Evolutionary conservation across 2,113 vertebrate species (phyloP).

Genomic region (Leuciscus idus): DNA sequence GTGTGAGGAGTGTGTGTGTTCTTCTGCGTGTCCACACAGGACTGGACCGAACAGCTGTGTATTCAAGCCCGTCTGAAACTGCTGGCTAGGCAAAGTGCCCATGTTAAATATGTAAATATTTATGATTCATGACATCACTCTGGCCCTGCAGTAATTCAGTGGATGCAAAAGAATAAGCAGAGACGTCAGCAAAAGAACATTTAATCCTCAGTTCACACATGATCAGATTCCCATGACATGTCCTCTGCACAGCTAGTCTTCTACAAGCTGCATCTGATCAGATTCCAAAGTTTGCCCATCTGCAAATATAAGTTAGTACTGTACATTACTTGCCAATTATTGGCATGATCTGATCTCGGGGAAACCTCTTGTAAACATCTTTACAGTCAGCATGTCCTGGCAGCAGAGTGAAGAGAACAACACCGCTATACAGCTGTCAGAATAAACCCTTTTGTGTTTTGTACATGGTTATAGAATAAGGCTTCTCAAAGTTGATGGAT

Average conservation of each 20-base stretch:
- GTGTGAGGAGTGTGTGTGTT: too few species aligned
- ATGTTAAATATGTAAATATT: slow-evolving; percentile 10
- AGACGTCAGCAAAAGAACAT: slow-evolving; percentile 52
- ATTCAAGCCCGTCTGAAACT: neutral
- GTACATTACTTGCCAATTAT: slow-evolving; percentile 64
- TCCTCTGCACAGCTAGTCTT: slow-evolving; percentile 55
- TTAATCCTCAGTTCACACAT: slow-evolving; percentile 61
- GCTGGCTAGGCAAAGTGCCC: neutral
- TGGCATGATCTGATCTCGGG: slow-evolving; percentile 57
- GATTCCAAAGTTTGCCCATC: slow-evolving; percentile 57
- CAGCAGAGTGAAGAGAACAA: slow-evolving; percentile 47
- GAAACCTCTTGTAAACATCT: slow-evolving; percentile 63
- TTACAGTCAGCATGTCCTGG: slow-evolving; percentile 50
- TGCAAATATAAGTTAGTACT: slow-evolving; percentile 68
- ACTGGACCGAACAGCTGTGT: neutral
- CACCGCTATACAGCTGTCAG: slow-evolving; percentile 32
- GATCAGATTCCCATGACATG: slow-evolving; percentile 36
- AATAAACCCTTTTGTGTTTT: slow-evolving; percentile 44
- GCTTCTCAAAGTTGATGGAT: slow-evolving; percentile 50
- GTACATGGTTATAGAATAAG: slow-evolving; percentile 60
- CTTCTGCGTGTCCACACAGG: too few species aligned
- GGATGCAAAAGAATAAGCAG: neutral
- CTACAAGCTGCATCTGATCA: slow-evolving; percentile 55
- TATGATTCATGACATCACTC: neutral
- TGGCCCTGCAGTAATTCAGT: neutral